Base-by-base conservation (phyloP, 2,888 invertebrate genomes). In the Diogma glabrata region DNA sequence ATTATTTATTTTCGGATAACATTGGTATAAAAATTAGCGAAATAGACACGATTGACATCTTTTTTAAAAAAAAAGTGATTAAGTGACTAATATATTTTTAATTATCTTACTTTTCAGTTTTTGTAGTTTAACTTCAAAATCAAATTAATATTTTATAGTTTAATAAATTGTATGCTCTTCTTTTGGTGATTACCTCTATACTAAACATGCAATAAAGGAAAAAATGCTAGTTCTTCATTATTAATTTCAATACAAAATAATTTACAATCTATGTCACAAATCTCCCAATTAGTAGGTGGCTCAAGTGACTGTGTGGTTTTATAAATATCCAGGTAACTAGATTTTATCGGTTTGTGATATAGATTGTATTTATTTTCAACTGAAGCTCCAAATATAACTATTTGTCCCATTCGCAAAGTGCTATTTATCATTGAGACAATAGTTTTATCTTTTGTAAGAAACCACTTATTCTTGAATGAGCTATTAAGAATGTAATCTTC, bases 261-360 rank as follows among this genome's bases (percentile, higher is more conserved):
- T 33, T 33, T 33, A 33, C 33, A 33, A 33, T 33, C 33, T 33
- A 33, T 33, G 36, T 38, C 36, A 17, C 36, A 38, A 38, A 38
- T 17, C 5, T 38, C 16, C 36, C 14, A 38, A 38, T 17, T 38
- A 38, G 16, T 38, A 38, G 36, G 36, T 16, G 36, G 17, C 14
- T 38, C 36, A 38, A 38, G 17, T 14, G 4, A 16, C 14, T 38
- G 5, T 14, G 14, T 5, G 4, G 36, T 38, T 38, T 38, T 38
- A 38, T 38, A 16, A 16, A 17, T 17, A 38, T 38, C 36, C 36
- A 38, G 3, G 19, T 38, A 38, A 16, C 16, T 14, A 38, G 17
- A 16, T 38, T 17, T 14, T 38, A 38, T 38, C 36, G 14, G 14
- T 16, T 38, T 38, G 33, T 33, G 33, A 33, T 33, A 33, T 33